Conservation (phyloP, 2,797 vertebrate species). For the Brotula barbata region DNA sequence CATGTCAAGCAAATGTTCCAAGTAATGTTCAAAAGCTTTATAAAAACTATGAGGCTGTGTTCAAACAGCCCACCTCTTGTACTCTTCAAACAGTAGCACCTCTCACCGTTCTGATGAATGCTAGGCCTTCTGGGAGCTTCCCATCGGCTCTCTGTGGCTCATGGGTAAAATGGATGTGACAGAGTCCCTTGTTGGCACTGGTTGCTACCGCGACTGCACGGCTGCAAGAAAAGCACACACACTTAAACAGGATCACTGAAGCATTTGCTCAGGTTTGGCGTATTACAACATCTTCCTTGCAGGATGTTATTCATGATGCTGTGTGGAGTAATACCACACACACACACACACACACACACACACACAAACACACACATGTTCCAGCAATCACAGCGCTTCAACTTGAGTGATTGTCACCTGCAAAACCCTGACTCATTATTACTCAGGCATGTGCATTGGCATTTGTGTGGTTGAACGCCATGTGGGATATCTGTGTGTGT, state of each 20-base stretch:
- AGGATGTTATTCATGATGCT: neutral
- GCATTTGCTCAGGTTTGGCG: neutral
- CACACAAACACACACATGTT: constrained; percentile 2
- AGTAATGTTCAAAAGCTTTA: neutral
- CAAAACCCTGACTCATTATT: constrained; percentile 38
- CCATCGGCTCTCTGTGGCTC: neutral
- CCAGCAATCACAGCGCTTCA: constrained; percentile 26
- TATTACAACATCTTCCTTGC: neutral
- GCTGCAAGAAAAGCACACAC: neutral
- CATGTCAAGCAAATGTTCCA: constrained; percentile 2
- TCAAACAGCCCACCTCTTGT: constrained; percentile 10
- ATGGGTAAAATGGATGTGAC: constrained; percentile 7
- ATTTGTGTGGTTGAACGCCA: neutral
- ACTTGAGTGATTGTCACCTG: constrained; percentile 41
- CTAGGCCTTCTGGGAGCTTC: constrained; percentile 19
- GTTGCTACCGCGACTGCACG: constrained; percentile 18
- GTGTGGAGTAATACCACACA: too few species aligned
- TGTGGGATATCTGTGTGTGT: neutral
- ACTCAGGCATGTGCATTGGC: neutral
- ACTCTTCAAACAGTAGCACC: constrained; percentile 11
- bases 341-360: neutral
- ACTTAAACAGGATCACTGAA: constrained; percentile 24
- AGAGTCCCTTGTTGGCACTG: constrained; percentile 6
- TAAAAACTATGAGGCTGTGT: constrained; percentile 5
- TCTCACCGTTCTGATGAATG: constrained; percentile 4